These are phyloP conservation scores for Leptinotarsa texana DNA, from an alignment of 1,140 invertebrate species.

Conservation along the genomic window DNA sequence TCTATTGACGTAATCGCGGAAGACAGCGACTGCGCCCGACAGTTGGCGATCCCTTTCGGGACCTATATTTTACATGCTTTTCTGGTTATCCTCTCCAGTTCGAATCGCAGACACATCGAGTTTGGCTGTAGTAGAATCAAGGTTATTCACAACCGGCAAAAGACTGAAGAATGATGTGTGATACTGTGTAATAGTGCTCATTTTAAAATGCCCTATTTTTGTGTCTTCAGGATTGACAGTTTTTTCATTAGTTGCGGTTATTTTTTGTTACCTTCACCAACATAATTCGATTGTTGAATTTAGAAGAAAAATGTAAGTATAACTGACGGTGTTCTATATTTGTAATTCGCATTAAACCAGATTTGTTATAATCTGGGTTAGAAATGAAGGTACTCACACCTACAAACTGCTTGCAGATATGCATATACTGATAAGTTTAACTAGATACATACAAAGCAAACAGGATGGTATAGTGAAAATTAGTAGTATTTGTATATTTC, in stretches of 20 bases:
- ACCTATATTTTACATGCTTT: slow-evolving; percentile 29
- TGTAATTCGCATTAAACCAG: too few relatives aligned
- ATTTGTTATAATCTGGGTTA: too few relatives aligned
- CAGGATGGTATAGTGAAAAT: too few relatives aligned
- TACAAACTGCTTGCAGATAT: too few relatives aligned
- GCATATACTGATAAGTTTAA: too few relatives aligned
- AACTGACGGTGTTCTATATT: too few relatives aligned
- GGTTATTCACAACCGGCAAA: neutral
- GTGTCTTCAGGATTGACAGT: neutral
- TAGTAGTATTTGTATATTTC: too few relatives aligned
- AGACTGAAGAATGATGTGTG: neutral
- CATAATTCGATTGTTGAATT: too few relatives aligned
- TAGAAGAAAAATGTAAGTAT: too few relatives aligned
- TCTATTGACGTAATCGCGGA: slow-evolving; percentile 30
- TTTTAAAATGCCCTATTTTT: neutral
- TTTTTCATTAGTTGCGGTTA: neutral
- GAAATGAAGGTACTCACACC: too few relatives aligned
- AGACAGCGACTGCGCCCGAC: slow-evolving; percentile 10
- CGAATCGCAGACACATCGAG: neutral
- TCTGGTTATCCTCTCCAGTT: slow-evolving; percentile 18
- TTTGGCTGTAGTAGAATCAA: neutral
- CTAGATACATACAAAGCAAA: too few relatives aligned
- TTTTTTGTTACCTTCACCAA: neutral
- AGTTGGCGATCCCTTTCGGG: slow-evolving; percentile 9
- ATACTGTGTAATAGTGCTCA: neutral